phyloP scores from a whole-genome alignment of 2,888 invertebrate genomes.

The Pyrrhosoma nymphula region DNA sequence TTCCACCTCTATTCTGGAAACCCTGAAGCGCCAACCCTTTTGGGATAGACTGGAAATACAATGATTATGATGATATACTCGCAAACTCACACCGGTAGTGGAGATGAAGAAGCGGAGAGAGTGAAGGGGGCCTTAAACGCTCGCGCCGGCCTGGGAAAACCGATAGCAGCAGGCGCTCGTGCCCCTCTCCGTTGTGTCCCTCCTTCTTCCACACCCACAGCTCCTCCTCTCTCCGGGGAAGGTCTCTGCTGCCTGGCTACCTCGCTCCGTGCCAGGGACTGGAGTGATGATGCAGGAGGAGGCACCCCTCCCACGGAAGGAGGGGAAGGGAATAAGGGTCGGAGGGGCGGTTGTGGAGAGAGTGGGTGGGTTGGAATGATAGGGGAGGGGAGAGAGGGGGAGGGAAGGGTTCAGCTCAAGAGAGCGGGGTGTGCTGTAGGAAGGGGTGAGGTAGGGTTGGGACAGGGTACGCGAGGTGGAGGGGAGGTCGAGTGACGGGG shows the following conservation, averaged over 20 bases:
- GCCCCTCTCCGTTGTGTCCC: neutral
- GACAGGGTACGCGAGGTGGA: neutral
- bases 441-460: neutral
- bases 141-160: slow-evolving; percentile 45
- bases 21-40: too few species aligned
- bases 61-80: too few species aligned
- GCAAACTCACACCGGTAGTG: neutral
- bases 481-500: neutral
- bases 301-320: neutral
- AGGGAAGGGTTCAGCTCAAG: neutral
- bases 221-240: neutral
- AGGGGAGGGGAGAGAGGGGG: neutral
- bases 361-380: neutral
- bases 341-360: neutral
- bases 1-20: too few species aligned
- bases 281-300: slow-evolving; percentile 18
- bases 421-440: neutral
- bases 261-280: slow-evolving; percentile 63
- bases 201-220: neutral
- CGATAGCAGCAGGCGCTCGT: slow-evolving; percentile 40
- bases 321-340: neutral
- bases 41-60: too few species aligned
- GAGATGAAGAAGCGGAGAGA: neutral
- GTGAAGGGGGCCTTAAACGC: neutral
- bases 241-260: neutral